Evolutionary conservation across 2,888 invertebrate genomes (phyloP), one percentile per base, ranked within the genome.

Genomic region (Polydesmus complanatus): DNA sequence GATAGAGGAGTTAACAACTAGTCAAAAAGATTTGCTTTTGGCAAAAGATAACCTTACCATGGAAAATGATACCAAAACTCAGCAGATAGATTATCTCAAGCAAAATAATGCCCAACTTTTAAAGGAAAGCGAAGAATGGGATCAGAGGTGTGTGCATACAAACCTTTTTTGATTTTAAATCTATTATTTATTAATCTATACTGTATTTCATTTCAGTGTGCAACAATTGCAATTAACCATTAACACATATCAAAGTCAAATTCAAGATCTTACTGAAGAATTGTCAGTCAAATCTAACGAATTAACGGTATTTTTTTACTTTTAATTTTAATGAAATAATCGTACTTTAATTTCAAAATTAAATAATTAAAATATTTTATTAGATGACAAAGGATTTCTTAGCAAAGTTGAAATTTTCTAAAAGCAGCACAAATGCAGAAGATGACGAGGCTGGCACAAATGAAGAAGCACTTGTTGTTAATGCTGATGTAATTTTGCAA

Each of bases 101-200:
- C 26, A 54, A 53, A 65, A 60, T 54, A 66, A 64, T 52, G 61
- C 58, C n/a, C 66, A 66, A 49, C 54, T 67, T 23, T 52, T 67
- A 1, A 51, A 65, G 58, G 66, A 67, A 61, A 66, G 65, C 27
- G 64, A 65, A 60, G 61, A 64, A 8, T 67, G 66, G 66, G 63
- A 67, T 58, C 37, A 61, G 27, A 66, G 65, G 65, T 64, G 50
- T 26, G 54, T 11, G 1, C 18, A 21, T 25, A 54, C 37, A 22
- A 49, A 25, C 18, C 18, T 56, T n/a, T 14, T 1, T 25, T 55
- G 2, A 55, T 2, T 11, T 55, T 54, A 19, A 55, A 19, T 21
- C 11, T 8, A 49, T 3, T 11, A 52, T 21, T 23, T 27, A 22
- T 18, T n/a, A 57, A n/a, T 23, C 27, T 25, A 55, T 54, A 18